Base-by-base conservation (phyloP, 2,113 vertebrate genomes). In the Alligator sinensis region DNA sequence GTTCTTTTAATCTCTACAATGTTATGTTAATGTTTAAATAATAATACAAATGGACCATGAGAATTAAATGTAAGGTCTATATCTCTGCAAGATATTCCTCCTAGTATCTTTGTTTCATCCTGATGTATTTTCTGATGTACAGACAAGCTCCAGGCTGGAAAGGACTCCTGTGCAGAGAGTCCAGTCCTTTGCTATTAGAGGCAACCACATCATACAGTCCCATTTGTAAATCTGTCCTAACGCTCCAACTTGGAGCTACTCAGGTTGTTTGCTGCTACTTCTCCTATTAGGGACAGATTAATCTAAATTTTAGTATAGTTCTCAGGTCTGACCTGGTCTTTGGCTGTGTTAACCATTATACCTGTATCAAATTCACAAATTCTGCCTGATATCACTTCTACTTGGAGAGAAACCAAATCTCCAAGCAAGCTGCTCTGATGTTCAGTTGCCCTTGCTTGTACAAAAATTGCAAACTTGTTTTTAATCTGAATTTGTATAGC, bases 191-290 rank as follows among this genome's bases (percentile, higher is more conserved):
- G 60, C 4, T 4, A 72, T 3, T 77, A 76, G 66, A 76, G 34
- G 27, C 34, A 38, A 21, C 61, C 87, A 24, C n/a, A 16, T 1
- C 16, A 18, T 57, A n/a, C 1, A 2, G 22, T 30, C 28, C 19
- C 74, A 59, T 82, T 76, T 72, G 47, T 57, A 77, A 57, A 25
- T 22, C 27, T 28, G 3, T 13, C 57, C 47, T 47, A 47, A 25
- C 18, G 47, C 57, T 87, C 68, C 14, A 22, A 28, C 58, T 59
- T 58, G 79, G 87, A 76, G 25, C 30, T 1, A 19, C 4, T 14
- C 3, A 15, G 1, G 0, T 4, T 64, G 11, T 0, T 59, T 79
- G 2, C 60, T 15, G 3, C 22, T 47, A 54, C 27, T 30, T 13
- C n/a, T 47, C 1, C 60, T 13, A 1, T 1, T 9, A 58, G 77